Evolutionary conservation across 2,888 invertebrate genomes (phyloP), one percentile per base, ranked within the genome.

Genomic region (Cheilosia urbana): DNA sequence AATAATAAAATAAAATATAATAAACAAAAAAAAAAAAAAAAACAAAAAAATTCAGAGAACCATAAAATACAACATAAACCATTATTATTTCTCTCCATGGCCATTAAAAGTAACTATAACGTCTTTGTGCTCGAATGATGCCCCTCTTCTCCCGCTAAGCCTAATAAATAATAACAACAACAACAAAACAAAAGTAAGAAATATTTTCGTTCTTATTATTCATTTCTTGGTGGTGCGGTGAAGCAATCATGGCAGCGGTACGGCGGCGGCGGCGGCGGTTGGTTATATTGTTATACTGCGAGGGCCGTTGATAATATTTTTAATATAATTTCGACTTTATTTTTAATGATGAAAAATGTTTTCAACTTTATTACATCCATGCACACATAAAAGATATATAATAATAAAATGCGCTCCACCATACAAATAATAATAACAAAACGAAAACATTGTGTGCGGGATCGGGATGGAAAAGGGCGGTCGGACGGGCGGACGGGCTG

Each of bases 261-360:
- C 30, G 30, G 55, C 49, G 66, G 27, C 30, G 30, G 55, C 49
- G 66, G 27, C 63, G 72, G 42, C 60, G 79, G 24, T 24, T 66
- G 72, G 57, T 63, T 79, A 84, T 71, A 84, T 77, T 71, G 75
- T 84, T 79, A 30, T 73, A 53, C 71, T 57, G 30, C 3, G 80
- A 71, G 71, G 40, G 45, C 78, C 68, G 66, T 66, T 85, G 81
- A 85, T 85, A 85, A 85, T 85, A 85, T 85, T 85, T 81, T 85
- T 85, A 85, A 81, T 81, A 85, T 85, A 85, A 85, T 85, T 85
- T 85, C 81, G 85, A 81, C 85, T 85, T 85, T 85, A 85, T 85
- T 85, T 85, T 85, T 85, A 85, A 85, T 85, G 85, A 85, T 85
- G 85, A 85, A 85, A 85, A 85, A 85, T 85, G 85, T 81, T 85